These are phyloP conservation scores for Microtus richardsoni DNA, from an alignment of 2,113 vertebrate species.

Conservation along the genomic window DNA sequence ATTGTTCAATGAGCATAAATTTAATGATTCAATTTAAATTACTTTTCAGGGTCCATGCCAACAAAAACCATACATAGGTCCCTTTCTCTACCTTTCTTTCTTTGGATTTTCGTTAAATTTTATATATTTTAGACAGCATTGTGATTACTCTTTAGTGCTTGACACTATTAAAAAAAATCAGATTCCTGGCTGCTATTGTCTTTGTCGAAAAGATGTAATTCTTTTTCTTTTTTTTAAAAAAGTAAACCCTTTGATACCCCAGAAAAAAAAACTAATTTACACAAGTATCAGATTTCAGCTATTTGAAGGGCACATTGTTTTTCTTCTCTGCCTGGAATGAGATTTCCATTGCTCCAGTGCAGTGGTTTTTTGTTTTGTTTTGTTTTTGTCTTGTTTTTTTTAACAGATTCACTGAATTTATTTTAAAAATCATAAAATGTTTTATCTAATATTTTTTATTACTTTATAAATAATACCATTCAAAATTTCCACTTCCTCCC, in stretches of 20 bases:
- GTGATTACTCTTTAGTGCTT: neutral
- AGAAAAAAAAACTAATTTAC: too few species aligned
- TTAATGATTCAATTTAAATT: neutral
- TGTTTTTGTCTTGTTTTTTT: too few species aligned
- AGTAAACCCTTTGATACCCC: neutral
- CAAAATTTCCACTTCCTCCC: too few species aligned
- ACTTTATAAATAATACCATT: too few species aligned
- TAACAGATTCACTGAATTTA: too few species aligned
- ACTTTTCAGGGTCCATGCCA: neutral
- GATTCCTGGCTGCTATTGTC: neutral
- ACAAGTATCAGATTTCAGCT: neutral
- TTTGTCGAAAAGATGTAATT: neutral
- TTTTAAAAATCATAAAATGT: too few species aligned
- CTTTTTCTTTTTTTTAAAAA: neutral
- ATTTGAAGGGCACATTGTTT: neutral
- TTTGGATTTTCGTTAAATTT: neutral
- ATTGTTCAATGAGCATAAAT: neutral
- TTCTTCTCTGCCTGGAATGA: neutral
- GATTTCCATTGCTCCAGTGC: neutral
- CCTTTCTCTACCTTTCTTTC: neutral
- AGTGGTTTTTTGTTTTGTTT: neutral
- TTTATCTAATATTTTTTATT: too few species aligned
- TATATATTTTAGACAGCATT: neutral
- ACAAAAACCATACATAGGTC: neutral
- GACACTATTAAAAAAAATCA: neutral